Conservation (phyloP, 2,113 vertebrate species). For the Sapayoa aenigma region DNA sequence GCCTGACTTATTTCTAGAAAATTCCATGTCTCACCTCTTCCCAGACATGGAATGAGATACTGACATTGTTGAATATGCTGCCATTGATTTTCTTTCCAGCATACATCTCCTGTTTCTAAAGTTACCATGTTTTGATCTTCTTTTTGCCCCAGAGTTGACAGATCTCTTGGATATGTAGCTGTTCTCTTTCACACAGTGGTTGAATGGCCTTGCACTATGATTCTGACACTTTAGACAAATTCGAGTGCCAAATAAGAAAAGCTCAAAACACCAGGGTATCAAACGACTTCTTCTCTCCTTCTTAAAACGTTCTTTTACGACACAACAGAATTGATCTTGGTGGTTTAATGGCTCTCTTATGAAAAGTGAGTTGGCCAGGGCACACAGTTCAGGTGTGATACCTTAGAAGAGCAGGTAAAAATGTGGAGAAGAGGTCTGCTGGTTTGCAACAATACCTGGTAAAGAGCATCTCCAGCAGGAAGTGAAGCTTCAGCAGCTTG, state of each 20-base stretch:
- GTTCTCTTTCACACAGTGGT: not conserved
- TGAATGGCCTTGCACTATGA: not conserved
- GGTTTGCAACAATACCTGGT: conserved; percentile 86
- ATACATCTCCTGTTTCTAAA: not conserved
- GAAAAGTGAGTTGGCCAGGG: not conserved
- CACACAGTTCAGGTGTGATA: not conserved
- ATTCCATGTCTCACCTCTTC: not conserved
- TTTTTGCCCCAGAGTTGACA: not conserved
- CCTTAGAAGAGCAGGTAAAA: not conserved
- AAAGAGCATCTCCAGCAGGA: conserved; percentile 82
- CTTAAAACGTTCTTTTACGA: not conserved
- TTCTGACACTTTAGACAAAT: not conserved
- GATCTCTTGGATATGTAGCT: not conserved
- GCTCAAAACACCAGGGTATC: not conserved
- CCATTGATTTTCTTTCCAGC: not conserved
- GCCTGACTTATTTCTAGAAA: not conserved
- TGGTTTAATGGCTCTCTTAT: not conserved
- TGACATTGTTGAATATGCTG: not conserved
- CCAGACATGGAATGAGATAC: not conserved
- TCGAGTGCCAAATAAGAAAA: not conserved
- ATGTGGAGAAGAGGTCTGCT: conserved; percentile 39
- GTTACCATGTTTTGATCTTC: not conserved
- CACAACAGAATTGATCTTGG: not conserved
- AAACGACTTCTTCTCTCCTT: not conserved
- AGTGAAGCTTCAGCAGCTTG: conserved; percentile 81